Base-by-base conservation (phyloP, 2,797 vertebrate species). In the Siniperca obscura region DNA sequence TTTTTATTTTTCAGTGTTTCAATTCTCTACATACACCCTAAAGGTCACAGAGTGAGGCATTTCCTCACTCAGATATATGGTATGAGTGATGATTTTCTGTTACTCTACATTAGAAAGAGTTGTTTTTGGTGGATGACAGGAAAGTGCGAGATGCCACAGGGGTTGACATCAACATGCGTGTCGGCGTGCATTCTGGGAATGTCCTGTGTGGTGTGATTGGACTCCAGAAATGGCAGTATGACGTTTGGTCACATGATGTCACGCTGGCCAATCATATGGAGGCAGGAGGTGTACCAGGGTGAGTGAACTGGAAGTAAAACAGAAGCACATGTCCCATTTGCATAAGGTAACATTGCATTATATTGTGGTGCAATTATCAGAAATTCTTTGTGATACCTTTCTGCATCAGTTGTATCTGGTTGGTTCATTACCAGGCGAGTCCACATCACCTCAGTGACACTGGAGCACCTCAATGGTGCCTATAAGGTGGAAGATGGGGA, bases 211-310 rank as follows among this genome's bases (percentile, higher is more conserved):
- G 98, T 0, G 98, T 98, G 8, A 98, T 98, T 13, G 98, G 98
- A 34, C 95, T 98, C 66, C 98, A 98, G 94, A 98, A 98, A 90
- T 98, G 98, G 98, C 98, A 98, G 77, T 98, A 98, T 0, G 98
- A 98, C 25, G 98, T 98, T 17, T 98, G 98, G 98, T 98, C 98
- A 65, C 98, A 98, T 59, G 98, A 98, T 25, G 98, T 98, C 52
- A 98, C 98, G 3, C 90, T 98, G 89, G 98, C 98, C 90, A 98
- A 98, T 87, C 97, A 98, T 81, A 98, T 98, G 98, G 98, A 98
- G 86, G 97, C 98, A 75, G 98, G 97, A 70, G 98, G 98, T 74
- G 96, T 98, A 16, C 98, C 98, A 5, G 97, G 98, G 98, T 98
- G 94, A 96, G 97, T 74, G 14, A 84, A 34, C 53, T 3, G 7